A percentile compares a stretch with the other conserved stretches of the same genome.
Evolutionary conservation across 2,113 vertebrate species (phyloP).

Genomic region (Aleadryas rufinucha): DNA sequence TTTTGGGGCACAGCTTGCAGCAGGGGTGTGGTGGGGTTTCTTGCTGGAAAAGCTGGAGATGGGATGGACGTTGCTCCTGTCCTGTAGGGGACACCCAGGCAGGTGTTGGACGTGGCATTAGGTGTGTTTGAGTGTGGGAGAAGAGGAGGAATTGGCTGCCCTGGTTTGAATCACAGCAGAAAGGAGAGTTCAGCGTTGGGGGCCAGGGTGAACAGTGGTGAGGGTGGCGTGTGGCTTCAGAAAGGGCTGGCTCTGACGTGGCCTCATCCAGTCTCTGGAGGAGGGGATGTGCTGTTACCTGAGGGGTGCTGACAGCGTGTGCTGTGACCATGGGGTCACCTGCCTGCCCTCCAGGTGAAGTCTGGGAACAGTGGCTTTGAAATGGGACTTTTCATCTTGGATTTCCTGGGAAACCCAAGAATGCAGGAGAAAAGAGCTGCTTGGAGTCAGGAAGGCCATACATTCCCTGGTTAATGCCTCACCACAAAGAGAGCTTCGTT

Average conservation of each 20-base stretch:
- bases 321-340: background rate
- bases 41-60: background rate
- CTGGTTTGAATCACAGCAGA: background rate
- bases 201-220: fast-evolving
- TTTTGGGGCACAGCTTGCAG: background rate
- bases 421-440: background rate
- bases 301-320: background rate
- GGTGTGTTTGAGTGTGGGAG: fast-evolving
- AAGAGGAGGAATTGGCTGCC: background rate
- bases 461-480: background rate
- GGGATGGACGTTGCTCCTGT: fast-evolving
- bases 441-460: background rate
- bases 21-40: background rate
- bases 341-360: background rate
- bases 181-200: background rate
- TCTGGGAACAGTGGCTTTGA: background rate
- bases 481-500: background rate
- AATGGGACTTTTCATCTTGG: background rate
- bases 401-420: background rate
- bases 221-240: fast-evolving
- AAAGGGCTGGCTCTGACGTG: fast-evolving
- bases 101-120: fast-evolving
- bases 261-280: background rate
- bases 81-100: fast-evolving
- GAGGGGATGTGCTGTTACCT: background rate